phyloP scores from a whole-genome alignment of 2,113 vertebrate genomes.

The Spheniscus mendiculus region DNA sequence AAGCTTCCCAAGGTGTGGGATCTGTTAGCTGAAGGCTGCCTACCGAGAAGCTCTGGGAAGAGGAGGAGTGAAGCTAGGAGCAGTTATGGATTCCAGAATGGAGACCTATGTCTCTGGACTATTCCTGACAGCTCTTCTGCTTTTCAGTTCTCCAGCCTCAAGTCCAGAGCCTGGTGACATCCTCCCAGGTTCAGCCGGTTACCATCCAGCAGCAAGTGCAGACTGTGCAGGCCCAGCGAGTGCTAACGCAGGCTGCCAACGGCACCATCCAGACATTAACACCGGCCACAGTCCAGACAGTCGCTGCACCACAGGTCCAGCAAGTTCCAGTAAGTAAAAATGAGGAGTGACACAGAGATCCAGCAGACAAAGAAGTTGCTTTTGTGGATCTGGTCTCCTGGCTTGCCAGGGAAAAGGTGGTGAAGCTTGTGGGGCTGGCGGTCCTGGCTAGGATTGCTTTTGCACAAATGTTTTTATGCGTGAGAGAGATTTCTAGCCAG shows the following conservation, averaged over 20 bases:
- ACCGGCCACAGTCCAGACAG: conserved; percentile 87
- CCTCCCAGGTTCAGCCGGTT: conserved; percentile 89
- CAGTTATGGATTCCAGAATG: neutral
- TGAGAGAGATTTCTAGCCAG: neutral
- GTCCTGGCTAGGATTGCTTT: neutral
- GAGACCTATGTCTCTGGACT: neutral
- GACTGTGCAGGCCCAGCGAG: conserved; percentile 80
- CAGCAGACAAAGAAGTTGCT: neutral
- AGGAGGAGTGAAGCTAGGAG: neutral
- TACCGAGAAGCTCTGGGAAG: neutral
- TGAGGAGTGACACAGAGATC: fast-evolving
- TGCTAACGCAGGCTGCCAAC: conserved; percentile 84
- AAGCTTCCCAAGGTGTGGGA: neutral
- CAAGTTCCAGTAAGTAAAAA: conserved; percentile 83
- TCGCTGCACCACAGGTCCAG: conserved; percentile 90
- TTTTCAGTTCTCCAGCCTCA: conserved; percentile 92
- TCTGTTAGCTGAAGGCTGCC: neutral
- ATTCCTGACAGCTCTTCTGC: neutral
- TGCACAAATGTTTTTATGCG: neutral
- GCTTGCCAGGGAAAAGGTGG: neutral
- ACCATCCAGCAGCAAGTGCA: conserved; percentile 93
- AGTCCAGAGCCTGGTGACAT: conserved; percentile 91
- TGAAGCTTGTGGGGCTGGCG: neutral
- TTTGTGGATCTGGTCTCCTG: neutral
- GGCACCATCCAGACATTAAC: conserved; percentile 91